Percentiles rank a stretch among this genome's conserved stretches.
Conservation (phyloP, 2,797 vertebrate species). For the Catostomus latipinnis region DNA sequence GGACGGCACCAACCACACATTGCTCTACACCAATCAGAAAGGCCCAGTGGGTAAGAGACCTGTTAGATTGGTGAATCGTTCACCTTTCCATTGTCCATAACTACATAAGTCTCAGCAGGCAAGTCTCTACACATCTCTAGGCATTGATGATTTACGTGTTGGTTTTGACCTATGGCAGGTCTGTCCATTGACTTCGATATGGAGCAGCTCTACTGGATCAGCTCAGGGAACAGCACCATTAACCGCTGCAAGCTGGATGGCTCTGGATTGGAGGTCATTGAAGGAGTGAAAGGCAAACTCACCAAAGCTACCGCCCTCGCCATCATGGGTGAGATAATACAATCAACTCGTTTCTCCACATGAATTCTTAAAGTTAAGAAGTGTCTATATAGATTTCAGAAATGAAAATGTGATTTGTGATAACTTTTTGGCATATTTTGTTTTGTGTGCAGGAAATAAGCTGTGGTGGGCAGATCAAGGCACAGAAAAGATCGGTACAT, state of each 20-base stretch:
- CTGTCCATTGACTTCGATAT: slow-evolving; percentile 92
- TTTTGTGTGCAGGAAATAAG: slow-evolving; percentile 81
- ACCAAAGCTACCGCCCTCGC: slow-evolving; percentile 93
- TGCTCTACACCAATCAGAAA: slow-evolving; percentile 89
- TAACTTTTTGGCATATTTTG: neutral
- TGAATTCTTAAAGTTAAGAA: neutral
- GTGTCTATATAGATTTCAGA: too few species aligned
- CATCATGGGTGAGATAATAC: slow-evolving; percentile 88
- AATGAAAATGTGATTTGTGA: neutral
- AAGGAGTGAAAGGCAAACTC: slow-evolving; percentile 83
- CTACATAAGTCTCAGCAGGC: neutral
- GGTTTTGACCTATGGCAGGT: slow-evolving; percentile 71
- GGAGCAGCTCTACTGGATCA: slow-evolving; percentile 95
- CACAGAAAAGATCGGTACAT: slow-evolving; percentile 92
- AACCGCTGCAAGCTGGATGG: slow-evolving; percentile 90
- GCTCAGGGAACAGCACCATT: slow-evolving; percentile 90
- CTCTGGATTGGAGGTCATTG: slow-evolving; percentile 83
- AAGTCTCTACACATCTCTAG: neutral
- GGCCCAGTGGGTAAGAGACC: slow-evolving; percentile 88
- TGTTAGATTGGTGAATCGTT: neutral
- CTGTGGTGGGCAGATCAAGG: slow-evolving; percentile 97
- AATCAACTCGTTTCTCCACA: too few species aligned
- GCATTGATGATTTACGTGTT: neutral
- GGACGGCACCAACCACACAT: slow-evolving; percentile 88
- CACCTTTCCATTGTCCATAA: neutral